phyloP scores from a whole-genome alignment of 2,888 invertebrate species.

The Ormyrus labotus region DNA sequence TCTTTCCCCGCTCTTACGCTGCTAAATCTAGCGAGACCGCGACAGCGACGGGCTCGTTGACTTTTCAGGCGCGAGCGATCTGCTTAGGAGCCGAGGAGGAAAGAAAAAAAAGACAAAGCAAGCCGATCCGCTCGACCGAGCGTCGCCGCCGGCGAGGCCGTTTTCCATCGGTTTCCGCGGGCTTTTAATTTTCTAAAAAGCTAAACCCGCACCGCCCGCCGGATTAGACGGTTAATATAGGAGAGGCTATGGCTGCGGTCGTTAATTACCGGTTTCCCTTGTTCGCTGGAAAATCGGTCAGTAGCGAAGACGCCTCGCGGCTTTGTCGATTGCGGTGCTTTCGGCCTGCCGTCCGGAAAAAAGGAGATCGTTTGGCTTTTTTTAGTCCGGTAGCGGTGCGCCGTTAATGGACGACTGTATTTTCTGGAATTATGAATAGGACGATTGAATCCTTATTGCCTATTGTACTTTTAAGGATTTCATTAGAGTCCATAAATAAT shows the following conservation, averaged over 20 bases:
- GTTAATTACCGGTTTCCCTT: constrained; percentile 43
- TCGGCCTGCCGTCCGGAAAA: too few relatives aligned
- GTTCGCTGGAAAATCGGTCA: constrained; percentile 51
- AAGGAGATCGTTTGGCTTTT: too few relatives aligned
- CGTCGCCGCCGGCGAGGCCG: constrained; percentile 30
- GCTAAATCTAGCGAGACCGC: constrained; percentile 62
- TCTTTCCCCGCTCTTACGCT: constrained; percentile 13
- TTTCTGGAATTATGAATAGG: too few relatives aligned
- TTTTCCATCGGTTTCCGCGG: constrained; percentile 9
- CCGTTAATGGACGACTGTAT: too few relatives aligned
- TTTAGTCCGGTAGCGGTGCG: too few relatives aligned
- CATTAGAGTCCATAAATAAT: too few relatives aligned
- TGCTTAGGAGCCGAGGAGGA: background rate
- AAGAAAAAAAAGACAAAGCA: background rate
- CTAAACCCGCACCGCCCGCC: background rate
- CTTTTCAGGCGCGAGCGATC: constrained; percentile 11
- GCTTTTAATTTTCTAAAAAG: constrained; percentile 42
- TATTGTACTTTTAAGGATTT: too few relatives aligned
- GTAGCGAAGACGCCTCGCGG: constrained; percentile 20
- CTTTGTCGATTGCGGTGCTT: background rate
- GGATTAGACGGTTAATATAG: background rate
- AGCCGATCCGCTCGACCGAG: constrained; percentile 57
- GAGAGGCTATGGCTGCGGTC: constrained; percentile 32
- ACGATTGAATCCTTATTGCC: too few relatives aligned
- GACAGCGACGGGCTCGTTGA: constrained; percentile 48